A percentile compares a stretch with the other conserved stretches of the same genome.
phyloP scores from a whole-genome alignment of 2,888 invertebrate genomes.

The Germaria angustata region DNA sequence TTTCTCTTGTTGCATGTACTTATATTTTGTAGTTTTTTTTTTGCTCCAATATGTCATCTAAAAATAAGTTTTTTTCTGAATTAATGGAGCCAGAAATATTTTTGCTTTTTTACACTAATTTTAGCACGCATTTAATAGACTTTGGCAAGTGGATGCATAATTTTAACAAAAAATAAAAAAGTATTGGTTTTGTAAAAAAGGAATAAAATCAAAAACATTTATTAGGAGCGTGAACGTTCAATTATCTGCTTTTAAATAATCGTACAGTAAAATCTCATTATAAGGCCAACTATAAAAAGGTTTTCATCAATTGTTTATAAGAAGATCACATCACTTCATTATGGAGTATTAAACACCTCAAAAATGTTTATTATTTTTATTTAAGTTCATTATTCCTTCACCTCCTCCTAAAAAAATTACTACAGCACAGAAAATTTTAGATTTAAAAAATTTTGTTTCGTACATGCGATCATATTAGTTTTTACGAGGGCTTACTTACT shows the following conservation, averaged over 20 bases:
- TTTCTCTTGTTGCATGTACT: not conserved
- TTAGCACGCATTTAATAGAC: not conserved
- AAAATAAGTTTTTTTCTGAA: constrained; percentile 49
- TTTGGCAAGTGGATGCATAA: not conserved
- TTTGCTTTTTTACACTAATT: not conserved
- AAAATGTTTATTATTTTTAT: too few relatives aligned
- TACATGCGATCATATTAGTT: too few relatives aligned
- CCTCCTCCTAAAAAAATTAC: too few relatives aligned
- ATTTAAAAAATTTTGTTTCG: too few relatives aligned
- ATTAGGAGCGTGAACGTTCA: not conserved
- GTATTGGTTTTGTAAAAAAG: not conserved
- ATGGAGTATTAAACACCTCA: too few relatives aligned
- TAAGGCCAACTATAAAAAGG: too few relatives aligned
- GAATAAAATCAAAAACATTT: not conserved
- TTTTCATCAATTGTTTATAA: too few relatives aligned
- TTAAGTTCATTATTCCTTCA: too few relatives aligned
- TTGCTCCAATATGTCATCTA: constrained; percentile 51
- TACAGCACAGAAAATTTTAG: too few relatives aligned
- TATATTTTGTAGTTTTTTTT: not conserved
- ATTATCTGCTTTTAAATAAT: not conserved
- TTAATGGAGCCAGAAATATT: constrained; percentile 59
- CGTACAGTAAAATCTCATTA: too few relatives aligned
- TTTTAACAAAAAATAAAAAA: not conserved
- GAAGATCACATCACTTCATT: too few relatives aligned
- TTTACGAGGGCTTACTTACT: too few relatives aligned